Base-by-base conservation (phyloP, 2,797 vertebrate species). In the Apogon talboti region DNA sequence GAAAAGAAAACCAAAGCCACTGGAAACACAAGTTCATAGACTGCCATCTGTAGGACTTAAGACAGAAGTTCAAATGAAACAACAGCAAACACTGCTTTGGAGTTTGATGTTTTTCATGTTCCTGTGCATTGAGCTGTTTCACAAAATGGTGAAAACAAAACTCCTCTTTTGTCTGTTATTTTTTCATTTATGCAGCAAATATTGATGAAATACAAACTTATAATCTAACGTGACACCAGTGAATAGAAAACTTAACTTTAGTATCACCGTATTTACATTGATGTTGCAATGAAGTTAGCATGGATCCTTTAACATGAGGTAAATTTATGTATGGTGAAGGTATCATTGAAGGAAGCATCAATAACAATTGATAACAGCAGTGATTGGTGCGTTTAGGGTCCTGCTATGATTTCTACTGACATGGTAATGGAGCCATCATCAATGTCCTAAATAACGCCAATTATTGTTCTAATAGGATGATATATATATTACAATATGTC, bases 21-120 rank as follows among this genome's bases (percentile, higher is more conserved):
- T 80, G 81, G 73, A 42, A 87, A 78, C 73, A 75, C 35, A 89
- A 70, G 78, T 78, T 89, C 89, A 83, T 84, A 91, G 85, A 92
- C 90, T 91, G 91, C 92, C 92, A 91, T 87, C 92, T 92, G 86
- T 92, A 91, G 92, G 92, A 77, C 83, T 77, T 47, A 15, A 66
- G 51, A 87, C 60, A 79, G 76, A 89, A 86, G 83, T 86, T 88
- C 78, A 86, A 88, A 90, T 69, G 52, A 62, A 64, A 24, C 33
- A 21, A 63, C 15, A 4, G 18, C 12, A 8, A 10, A 28, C 19
- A 16, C 33, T 35, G 12, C 24, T 19, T 56, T 9, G n/a, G 44
- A 42, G 5, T 24, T 3, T 53, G 10, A 9, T 8, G 37, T 59
- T 37, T 15, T 42, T 63, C 24, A 40, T 30, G 1, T 30, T 14